Evolutionary conservation across 2,797 vertebrate genomes (phyloP), one percentile per base, ranked within the genome.

Genomic region (Crocidura indochinensis): DNA sequence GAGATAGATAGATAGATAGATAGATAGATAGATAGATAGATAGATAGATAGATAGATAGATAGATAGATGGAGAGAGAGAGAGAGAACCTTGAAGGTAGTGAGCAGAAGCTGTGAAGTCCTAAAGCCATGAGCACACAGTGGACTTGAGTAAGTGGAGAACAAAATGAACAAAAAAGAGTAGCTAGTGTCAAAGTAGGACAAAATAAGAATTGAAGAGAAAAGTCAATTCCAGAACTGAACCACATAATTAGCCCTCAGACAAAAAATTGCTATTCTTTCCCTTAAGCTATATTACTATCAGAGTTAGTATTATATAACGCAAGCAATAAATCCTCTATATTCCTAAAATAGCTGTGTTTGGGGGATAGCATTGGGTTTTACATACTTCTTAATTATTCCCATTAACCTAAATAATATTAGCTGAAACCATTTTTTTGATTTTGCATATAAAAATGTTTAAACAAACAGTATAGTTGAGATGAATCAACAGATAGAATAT

Each of bases 351-450:
- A 26, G 7, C 6, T 15, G 7, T 31, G 67, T 31, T 86, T 71
- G 46, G 53, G 80, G 89, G 46, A 82, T 24, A 75, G 15, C 11
- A 69, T 38, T 31, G 29, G 71, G 24, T 27, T 92, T 84, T 91
- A 31, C 19, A 46, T 31, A 29, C 26, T 46, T 71, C 1, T 24
- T 10, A 19, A 11, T 62, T 12, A 27, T 83, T 44, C 60, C 27
- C 29, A 60, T 77, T 51, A 84, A 77, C 38, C 46, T 24, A 68
- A 19, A 14, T 69, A 73, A 64, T 7, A 6, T 14, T 51, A 75
- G 53, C 38, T 38, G 38, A 38, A 38, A 38, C 8, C 12, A 68
- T 8, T 44, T 82, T 87, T 82, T 90, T 29, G n/a, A 60, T 14
- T 79, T 82, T 81, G 29, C 26, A 51, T 65, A 65, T 77, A 14